Evolutionary conservation across 2,113 vertebrate genomes (phyloP), one percentile per base, ranked within the genome.

Genomic region (Apeltes quadracus): DNA sequence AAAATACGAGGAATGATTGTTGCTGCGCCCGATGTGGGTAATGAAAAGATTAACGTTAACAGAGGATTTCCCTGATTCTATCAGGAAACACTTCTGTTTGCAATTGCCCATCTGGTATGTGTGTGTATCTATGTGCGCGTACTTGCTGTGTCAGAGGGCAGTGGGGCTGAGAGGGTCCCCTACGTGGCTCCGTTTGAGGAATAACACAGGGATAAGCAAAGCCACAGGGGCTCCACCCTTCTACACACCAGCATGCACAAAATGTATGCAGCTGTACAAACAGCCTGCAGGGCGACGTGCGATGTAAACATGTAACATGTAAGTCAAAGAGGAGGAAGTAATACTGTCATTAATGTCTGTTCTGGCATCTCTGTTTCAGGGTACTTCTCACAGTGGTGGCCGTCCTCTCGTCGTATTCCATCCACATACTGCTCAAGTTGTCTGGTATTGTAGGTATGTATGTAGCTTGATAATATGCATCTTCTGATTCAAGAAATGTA

Each of bases 341-440:
- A 51, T 10, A 9, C 6, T 56, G 10, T 48, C 22, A 62, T 18
- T 48, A n/a, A 48, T 54, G 29, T 34, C 57, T 53, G 16, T 22
- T 46, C 1, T 27, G 38, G 1, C 61, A 0, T 74, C 14, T 86
- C 29, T 87, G 39, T 88, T 71, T n/a, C 91, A 99, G 97, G 82
- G 92, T 96, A 72, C 95, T 98, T 34, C 89, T 99, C 69, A 97
- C 97, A 0, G 94, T 93, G 0, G 95, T 99, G 20, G 97, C 97
- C 9, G 88, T 94, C 48, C 95, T 99, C 38, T 99, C 98, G 23
- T 95, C 95, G 68, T 99, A 99, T 81, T 99, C 98, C 87, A 99
- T 99, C 87, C 98, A 99, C 79, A 89, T 99, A 77, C 94, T 99
- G 74, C 95, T 99, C 71, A 98, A 98, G 87, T 97, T 93, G 36